Conservation (phyloP, 2,888 invertebrate genomes). For the Poecilobothrus nobilitatus region DNA sequence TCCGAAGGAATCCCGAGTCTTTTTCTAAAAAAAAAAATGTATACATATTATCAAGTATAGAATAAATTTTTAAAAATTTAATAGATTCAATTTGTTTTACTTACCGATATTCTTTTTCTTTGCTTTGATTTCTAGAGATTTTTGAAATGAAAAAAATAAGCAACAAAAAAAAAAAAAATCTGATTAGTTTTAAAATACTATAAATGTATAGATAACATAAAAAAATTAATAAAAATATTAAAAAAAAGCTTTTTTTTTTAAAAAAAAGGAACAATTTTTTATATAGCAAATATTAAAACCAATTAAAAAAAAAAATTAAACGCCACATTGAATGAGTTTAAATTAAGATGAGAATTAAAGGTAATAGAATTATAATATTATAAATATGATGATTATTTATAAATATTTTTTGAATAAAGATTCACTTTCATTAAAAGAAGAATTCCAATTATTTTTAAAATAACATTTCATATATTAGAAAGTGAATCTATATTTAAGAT, state of each 20-base stretch:
- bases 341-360: too few species aligned
- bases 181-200: neutral
- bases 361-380: too few species aligned
- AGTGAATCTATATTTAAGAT: too few species aligned
- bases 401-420: too few species aligned
- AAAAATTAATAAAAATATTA: neutral
- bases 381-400: too few species aligned
- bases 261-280: conserved; percentile 10
- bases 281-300: conserved; percentile 2
- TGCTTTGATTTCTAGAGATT: conserved; percentile 61
- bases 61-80: too few species aligned
- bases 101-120: conserved; percentile 65
- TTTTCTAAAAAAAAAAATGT: conserved; percentile 52
- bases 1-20: conserved; percentile 81
- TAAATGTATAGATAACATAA: neutral
- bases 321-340: neutral
- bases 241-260: neutral
- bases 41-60: too few species aligned
- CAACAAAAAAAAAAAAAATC: conserved; percentile 21
- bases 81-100: conserved; percentile 22
- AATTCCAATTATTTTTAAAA: too few species aligned
- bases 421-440: too few species aligned
- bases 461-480: too few species aligned
- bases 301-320: conserved; percentile 22
- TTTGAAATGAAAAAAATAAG: conserved; percentile 24